Base-by-base conservation (phyloP, 2,888 invertebrate genomes). In the Stenodera caucasica region DNA sequence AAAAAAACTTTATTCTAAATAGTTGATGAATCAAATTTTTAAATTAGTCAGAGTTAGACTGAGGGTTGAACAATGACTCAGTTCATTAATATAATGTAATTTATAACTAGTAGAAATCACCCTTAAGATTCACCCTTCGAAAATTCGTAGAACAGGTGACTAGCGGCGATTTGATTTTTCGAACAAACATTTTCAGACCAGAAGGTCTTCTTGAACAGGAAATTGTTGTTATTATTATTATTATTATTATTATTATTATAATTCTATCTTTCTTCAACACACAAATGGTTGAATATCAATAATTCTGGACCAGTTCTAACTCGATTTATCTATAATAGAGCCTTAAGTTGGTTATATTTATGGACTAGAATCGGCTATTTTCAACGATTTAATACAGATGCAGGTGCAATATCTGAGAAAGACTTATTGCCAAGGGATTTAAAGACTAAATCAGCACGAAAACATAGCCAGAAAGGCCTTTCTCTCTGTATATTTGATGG, bases 401-500 rank as follows among this genome's bases (percentile, higher is more conserved):
- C 68, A 71, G 71, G 71, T 71, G 71, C 71, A 68, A 21, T 45
- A 45, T 45, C 21, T 45, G 45, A 21, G 37, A 40, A 45, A 18
- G 45, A 45, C 45, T 45, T 45, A 45, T 45, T 45, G 45, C 45
- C 45, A 8, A 15, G 45, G 45, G 45, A 45, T 45, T 45, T 45
- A 45, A 45, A 45, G 45, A 45, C 45, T 18, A 45, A 45, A 45
- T 45, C 45, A 45, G 45, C 45, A 45, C 21, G 45, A 45, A 45
- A 26, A 26, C 26, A 26, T n/a, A n/a, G n/a, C n/a, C n/a, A 40
- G 37, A 21, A 21, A 45, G 45, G 45, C 4, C 45, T n/a, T n/a
- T n/a, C n/a, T n/a, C 45, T 45, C 37, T 18, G 8, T 72, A 70
- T 69, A 69, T 73, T 72, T 75, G 77, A 75, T 77, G 76, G 77